Percentiles rank a stretch among this genome's conserved stretches.
phyloP scores from a whole-genome alignment of 2,113 vertebrate genomes.

The Orycteropus afer region DNA sequence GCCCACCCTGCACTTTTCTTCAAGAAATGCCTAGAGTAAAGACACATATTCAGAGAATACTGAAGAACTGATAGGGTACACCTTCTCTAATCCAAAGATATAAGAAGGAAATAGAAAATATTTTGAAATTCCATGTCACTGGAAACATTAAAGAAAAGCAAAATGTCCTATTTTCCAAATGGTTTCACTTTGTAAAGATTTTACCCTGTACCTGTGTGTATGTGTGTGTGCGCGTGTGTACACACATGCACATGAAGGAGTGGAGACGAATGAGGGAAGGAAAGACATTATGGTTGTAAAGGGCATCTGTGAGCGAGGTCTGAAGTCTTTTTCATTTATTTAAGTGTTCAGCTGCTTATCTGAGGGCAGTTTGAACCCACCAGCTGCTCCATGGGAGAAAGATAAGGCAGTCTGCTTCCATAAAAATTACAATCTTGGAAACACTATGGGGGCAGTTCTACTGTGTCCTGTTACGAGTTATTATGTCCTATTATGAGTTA shows the following conservation, averaged over 20 bases:
- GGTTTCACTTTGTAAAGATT: slow-evolving; percentile 3
- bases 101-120: slow-evolving; percentile 19
- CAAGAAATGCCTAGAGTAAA: slow-evolving; percentile 10
- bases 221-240: rapidly evolving
- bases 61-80: background rate
- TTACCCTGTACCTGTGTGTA: background rate
- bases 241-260: too few species aligned
- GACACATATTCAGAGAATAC: slow-evolving; percentile 3
- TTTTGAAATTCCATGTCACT: background rate
- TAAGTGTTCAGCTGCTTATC: too few species aligned
- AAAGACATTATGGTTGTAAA: background rate
- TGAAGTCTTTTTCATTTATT: background rate
- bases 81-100: slow-evolving; percentile 26
- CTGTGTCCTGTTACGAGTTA: too few species aligned
- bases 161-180: background rate
- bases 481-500: too few species aligned
- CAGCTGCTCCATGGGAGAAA: too few species aligned
- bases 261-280: rapidly evolving
- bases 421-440: too few species aligned
- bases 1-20: too few species aligned
- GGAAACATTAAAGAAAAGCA: slow-evolving; percentile 15
- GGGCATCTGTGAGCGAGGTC: background rate
- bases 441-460: too few species aligned
- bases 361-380: too few species aligned
- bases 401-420: too few species aligned